A percentile compares a stretch with the other conserved stretches of the same genome.
Evolutionary conservation across 53 echinoderm and acorn worm genomes (phyloP).

Genomic region (Stichopus horrens): DNA sequence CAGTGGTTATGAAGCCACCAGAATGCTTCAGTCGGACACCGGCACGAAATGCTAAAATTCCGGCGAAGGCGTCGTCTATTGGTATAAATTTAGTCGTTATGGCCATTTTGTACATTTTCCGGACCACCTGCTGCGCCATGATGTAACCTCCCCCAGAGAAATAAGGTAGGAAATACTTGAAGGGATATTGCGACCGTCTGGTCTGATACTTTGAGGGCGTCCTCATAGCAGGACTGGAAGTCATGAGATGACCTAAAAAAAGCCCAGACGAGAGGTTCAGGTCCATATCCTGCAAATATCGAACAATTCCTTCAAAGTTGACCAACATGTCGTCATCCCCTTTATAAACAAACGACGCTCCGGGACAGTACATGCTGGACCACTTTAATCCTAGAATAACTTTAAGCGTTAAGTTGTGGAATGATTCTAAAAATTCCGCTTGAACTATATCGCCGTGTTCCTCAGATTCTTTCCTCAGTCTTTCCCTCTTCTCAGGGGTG

Average conservation of each 20-base stretch:
- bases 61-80: conserved; percentile 89
- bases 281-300: conserved; percentile 52
- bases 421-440: conserved; percentile 79
- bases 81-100: conserved; percentile 77
- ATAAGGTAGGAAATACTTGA: conserved; percentile 84
- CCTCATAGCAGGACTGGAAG: conserved; percentile 66
- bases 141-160: conserved; percentile 97
- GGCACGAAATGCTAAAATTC: conserved; percentile 72
- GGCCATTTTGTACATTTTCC: conserved; percentile 62
- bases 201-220: conserved; percentile 81
- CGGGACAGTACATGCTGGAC: conserved; percentile 63
- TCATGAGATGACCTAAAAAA: conserved; percentile 88
- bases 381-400: conserved; percentile 80
- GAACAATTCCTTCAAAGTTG: conserved; percentile 74
- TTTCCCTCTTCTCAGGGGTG: conserved; percentile 49
- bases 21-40: conserved; percentile 52
- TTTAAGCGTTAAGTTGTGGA: conserved; percentile 91
- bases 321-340: conserved; percentile 97
- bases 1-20: conserved; percentile 76
- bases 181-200: conserved; percentile 70
- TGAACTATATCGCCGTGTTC: conserved; percentile 70
- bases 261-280: conserved; percentile 45
- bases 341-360: conserved; percentile 74
- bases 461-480: conserved; percentile 49
- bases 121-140: conserved; percentile 59